phyloP scores from a whole-genome alignment of 2,113 vertebrate species.

The Eublepharis macularius region DNA sequence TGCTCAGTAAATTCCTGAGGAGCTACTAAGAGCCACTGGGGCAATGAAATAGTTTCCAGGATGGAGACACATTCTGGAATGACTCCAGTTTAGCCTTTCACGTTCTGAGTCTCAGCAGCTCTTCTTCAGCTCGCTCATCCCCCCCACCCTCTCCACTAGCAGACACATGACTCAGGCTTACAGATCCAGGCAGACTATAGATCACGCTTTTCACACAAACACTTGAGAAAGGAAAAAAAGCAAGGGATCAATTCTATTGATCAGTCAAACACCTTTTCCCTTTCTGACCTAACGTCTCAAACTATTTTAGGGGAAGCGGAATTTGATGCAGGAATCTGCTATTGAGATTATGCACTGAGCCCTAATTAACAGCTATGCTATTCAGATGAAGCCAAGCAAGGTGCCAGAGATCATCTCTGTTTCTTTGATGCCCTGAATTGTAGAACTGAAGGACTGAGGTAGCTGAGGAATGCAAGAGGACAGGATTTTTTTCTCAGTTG shows the following conservation, averaged over 20 bases:
- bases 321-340: background rate
- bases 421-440: background rate
- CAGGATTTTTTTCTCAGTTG: background rate
- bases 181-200: background rate
- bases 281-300: background rate
- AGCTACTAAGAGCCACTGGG: background rate
- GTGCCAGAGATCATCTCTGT: background rate
- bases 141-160: background rate
- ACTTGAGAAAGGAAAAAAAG: background rate
- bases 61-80: background rate
- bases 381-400: constrained; percentile 13
- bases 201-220: background rate
- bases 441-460: background rate
- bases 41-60: background rate
- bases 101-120: background rate
- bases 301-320: background rate
- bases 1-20: background rate
- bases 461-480: background rate
- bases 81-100: background rate
- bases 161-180: background rate
- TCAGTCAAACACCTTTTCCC: background rate
- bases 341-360: constrained; percentile 26
- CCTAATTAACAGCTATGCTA: constrained; percentile 55
- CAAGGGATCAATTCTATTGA: background rate
- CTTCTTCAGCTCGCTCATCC: background rate